These are phyloP conservation scores for Tiaroga cobitis DNA, from an alignment of 2,797 vertebrate species.

Conservation along the genomic window DNA sequence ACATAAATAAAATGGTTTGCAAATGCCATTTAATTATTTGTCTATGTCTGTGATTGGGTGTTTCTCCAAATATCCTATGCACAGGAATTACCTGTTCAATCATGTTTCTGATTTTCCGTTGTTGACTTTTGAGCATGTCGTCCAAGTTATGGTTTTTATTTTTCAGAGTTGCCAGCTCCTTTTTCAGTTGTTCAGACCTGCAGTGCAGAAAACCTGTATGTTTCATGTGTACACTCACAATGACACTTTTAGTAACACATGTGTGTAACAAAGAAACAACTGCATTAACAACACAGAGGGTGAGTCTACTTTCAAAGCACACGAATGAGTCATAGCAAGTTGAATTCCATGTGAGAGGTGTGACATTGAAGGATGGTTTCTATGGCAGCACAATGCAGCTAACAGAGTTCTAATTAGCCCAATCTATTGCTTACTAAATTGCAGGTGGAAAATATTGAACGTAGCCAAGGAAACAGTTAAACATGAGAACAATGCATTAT, in stretches of 20 bases:
- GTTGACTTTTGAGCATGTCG: slow-evolving; percentile 94
- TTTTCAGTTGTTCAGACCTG: slow-evolving; percentile 84
- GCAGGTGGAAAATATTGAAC: not conserved
- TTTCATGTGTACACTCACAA: not conserved
- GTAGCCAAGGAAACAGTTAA: slow-evolving; percentile 12
- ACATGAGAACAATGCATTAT: not conserved
- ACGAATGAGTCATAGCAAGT: not conserved
- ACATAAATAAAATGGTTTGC: not conserved
- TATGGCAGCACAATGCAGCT: not conserved
- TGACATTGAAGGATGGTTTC: not conserved
- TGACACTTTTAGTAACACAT: not conserved
- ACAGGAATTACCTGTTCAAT: slow-evolving; percentile 87
- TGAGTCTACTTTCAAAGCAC: not conserved
- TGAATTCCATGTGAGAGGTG: not conserved
- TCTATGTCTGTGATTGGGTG: slow-evolving; percentile 30
- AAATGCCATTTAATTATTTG: slow-evolving; percentile 45
- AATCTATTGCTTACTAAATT: not conserved
- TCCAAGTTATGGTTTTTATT: slow-evolving; percentile 92
- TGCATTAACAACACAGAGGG: not conserved
- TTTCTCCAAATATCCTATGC: not conserved
- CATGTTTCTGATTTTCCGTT: slow-evolving; percentile 94
- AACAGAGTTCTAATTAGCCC: not conserved
- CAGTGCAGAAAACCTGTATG: not conserved
- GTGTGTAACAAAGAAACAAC: not conserved
- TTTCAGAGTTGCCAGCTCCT: slow-evolving; percentile 82